These are phyloP conservation scores for Bombus balteatus DNA, from an alignment of 1,140 invertebrate genomes.

Conservation along the genomic window DNA sequence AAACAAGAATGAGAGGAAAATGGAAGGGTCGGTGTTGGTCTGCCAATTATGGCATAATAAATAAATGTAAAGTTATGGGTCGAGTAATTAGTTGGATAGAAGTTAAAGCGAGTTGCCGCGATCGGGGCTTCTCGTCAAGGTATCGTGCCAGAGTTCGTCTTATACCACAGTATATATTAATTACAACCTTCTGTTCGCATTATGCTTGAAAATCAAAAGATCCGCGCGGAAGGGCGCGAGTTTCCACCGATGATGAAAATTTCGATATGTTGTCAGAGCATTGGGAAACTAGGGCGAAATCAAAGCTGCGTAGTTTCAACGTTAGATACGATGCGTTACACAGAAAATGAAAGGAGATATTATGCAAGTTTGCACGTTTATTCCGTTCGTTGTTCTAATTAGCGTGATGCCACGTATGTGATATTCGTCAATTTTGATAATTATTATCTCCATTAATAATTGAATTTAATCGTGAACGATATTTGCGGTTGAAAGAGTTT, in stretches of 20 bases:
- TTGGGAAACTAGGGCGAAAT: not conserved
- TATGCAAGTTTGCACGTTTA: too few species aligned
- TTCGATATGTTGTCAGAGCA: constrained; percentile 1
- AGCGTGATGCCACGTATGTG: too few species aligned
- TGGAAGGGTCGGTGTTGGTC: constrained; percentile 19
- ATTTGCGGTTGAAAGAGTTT: not conserved
- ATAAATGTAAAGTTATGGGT: constrained; percentile 67
- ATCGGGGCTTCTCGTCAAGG: constrained; percentile 37
- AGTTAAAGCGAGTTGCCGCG: constrained; percentile 58
- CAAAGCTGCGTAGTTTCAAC: not conserved
- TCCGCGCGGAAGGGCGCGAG: not conserved
- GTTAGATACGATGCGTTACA: not conserved
- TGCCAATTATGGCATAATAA: constrained; percentile 50
- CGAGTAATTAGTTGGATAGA: constrained; percentile 56
- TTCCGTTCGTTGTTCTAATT: not conserved
- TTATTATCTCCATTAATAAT: not conserved
- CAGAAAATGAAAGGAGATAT: not conserved
- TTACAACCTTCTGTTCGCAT: constrained; percentile 38
- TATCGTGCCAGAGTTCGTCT: constrained; percentile 42
- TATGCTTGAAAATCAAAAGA: constrained; percentile 48
- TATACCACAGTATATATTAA: constrained; percentile 52
- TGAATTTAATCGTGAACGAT: not conserved
- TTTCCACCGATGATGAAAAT: not conserved
- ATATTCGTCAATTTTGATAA: not conserved
- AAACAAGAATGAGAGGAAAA: not conserved